These are phyloP conservation scores for Ornithorhynchus anatinus DNA, from an alignment of 2,113 vertebrate genomes.

Conservation along the genomic window DNA sequence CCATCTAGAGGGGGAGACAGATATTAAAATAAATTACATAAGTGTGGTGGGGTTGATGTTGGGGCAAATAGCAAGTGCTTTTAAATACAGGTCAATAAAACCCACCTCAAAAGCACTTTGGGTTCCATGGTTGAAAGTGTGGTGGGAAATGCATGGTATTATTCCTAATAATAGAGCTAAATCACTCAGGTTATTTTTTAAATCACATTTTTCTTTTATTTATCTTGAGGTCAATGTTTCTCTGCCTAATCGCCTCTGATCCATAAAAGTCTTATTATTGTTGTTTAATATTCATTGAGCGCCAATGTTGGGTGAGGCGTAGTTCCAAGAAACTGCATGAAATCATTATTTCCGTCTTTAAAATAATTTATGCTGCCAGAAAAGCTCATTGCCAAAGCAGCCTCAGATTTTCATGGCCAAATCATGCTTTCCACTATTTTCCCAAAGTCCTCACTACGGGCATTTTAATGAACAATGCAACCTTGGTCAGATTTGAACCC, in stretches of 20 bases:
- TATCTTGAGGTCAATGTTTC: not conserved
- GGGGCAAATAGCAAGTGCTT: no score
- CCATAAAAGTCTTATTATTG: not conserved
- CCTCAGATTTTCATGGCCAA: not conserved
- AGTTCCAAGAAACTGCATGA: not conserved
- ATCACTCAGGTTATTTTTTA: not conserved
- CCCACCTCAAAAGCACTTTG: no score
- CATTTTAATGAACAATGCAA: no score
- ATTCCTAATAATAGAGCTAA: not conserved
- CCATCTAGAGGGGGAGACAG: no score
- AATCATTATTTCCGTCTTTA: not conserved
- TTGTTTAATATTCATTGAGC: not conserved
- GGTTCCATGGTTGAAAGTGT: no score
- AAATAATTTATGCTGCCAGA: not conserved
- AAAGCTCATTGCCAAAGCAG: not conserved
- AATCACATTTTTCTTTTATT: not conserved
- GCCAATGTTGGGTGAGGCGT: not conserved
- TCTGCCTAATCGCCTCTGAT: not conserved
- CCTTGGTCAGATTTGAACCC: no score
- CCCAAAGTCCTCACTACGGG: no score
- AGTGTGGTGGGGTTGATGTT: no score
- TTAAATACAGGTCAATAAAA: no score
- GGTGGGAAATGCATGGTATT: no score
- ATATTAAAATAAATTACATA: no score
- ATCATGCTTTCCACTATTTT: not conserved